Evolutionary conservation across 2,888 invertebrate genomes (phyloP).

Genomic region (Andrena fulva): DNA sequence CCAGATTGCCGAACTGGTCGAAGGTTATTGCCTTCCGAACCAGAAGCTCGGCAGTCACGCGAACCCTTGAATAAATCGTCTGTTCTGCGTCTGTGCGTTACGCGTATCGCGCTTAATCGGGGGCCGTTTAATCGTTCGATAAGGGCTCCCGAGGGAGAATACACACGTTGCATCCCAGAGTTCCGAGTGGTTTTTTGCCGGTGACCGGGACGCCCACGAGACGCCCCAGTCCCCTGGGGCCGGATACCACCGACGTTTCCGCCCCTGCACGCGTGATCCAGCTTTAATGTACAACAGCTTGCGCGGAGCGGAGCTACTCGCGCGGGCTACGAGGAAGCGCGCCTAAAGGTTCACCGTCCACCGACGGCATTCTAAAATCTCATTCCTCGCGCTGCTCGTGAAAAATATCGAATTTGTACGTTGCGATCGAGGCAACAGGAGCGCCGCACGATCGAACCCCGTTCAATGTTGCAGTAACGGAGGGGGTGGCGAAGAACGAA

Average conservation of each 20-base stretch:
- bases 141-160: constrained; percentile 64
- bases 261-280: constrained; percentile 58
- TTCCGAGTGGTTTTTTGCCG: constrained; percentile 64
- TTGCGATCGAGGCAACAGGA: not conserved
- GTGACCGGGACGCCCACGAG: constrained; percentile 77
- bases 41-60: constrained; percentile 32
- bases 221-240: constrained; percentile 78
- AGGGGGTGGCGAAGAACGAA: constrained; percentile 38
- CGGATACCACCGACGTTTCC: constrained; percentile 48
- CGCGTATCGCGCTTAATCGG: constrained; percentile 47
- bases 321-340: not conserved
- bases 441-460: constrained; percentile 3
- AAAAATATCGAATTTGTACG: not conserved
- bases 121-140: constrained; percentile 69
- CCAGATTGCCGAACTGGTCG: constrained; percentile 17
- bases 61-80: constrained; percentile 55
- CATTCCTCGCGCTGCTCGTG: not conserved
- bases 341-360: not conserved
- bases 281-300: constrained; percentile 53
- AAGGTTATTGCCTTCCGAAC: constrained; percentile 37
- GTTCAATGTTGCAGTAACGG: constrained; percentile 31
- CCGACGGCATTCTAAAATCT: not conserved
- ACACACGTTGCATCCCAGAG: constrained; percentile 36
- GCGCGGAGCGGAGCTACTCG: constrained; percentile 10
- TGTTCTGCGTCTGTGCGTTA: constrained; percentile 27